Evolutionary conservation across 1,140 invertebrate genomes (phyloP), one percentile per base, ranked within the genome.

Genomic region (Coptotermes formosanus): DNA sequence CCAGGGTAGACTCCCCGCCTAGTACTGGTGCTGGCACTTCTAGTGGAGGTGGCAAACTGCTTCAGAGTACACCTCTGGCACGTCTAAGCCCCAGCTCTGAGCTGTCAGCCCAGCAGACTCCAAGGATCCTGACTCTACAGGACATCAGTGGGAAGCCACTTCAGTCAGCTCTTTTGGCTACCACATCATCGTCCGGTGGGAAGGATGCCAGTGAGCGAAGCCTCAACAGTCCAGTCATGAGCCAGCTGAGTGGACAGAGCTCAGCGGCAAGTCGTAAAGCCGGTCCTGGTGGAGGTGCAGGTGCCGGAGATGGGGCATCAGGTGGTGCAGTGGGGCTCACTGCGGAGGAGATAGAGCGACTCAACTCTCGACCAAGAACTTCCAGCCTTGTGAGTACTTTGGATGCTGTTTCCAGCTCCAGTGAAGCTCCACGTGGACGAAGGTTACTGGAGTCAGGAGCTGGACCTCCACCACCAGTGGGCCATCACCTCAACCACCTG

Each of bases 91-190:
- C 97, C 0, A 98, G 97, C 88, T 97, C 96, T 89, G 97, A 98
- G 90, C 91, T 98, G 82, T 98, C 97, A 86, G 95, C 96, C 25
- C 97, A 98, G 90, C 96, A 97, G 87, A 90, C 90, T 4, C 97
- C 97, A 0, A 92, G 97, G 85, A 98, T 98, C 87, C 91, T 98
- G 2, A 98, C 97, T 0, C 91, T 98, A 43, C 96, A 98, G 90
- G 97, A 98, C 90, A 97, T 98, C 88, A 98, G 97, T 88, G 97
- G 97, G 0, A 98, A 98, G 89, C 97, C 97, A 2, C 89, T 98
- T 45, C 97, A 98, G 89, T 97, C 95, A 87, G 97, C 97, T 1
- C 91, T 98, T 14, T 90, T 98, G 82, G 97, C 96, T 1, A 97
- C 97, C 9, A 97, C 96, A 0, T 97, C 96, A 8, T 96, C 95